Percentiles rank a stretch among this genome's conserved stretches.
Evolutionary conservation across 2,888 invertebrate species (phyloP).

Genomic region (Panzeria rudis): DNA sequence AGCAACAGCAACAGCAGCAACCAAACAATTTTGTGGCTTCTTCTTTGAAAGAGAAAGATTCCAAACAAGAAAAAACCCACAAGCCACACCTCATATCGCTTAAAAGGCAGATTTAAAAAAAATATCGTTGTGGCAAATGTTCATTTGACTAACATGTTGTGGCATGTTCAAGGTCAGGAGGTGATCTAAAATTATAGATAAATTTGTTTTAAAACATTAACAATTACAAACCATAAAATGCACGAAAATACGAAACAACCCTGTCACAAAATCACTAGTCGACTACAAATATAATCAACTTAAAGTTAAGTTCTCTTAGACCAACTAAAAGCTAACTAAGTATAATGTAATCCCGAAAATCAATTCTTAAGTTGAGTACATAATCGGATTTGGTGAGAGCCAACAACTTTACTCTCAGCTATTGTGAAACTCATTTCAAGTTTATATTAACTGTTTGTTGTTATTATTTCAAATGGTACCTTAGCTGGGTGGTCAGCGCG

Average conservation of each 20-base stretch:
- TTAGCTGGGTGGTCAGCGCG: too few species aligned
- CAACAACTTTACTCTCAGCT: too few species aligned
- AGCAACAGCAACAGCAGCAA: constrained; percentile 32
- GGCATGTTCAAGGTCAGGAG: constrained; percentile 70
- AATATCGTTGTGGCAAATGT: constrained; percentile 30
- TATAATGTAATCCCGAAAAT: too few species aligned
- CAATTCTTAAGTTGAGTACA: too few species aligned
- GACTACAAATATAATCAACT: too few species aligned
- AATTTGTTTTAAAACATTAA: constrained; percentile 51
- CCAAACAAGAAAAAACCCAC: constrained; percentile 35
- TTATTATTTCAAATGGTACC: too few species aligned
- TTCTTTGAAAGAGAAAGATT: constrained; percentile 26
- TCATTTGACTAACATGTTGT: constrained; percentile 64
- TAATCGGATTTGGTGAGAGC: too few species aligned
- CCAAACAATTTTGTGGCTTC: constrained; percentile 33
- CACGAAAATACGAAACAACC: neutral
- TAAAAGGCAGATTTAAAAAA: constrained; percentile 26
- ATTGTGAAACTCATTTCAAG: too few species aligned
- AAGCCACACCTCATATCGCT: constrained; percentile 66
- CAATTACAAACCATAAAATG: constrained; percentile 28
- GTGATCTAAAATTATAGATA: constrained; percentile 70
- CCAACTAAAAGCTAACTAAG: too few species aligned
- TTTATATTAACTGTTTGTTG: too few species aligned
- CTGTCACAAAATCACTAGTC: too few species aligned
- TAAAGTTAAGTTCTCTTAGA: too few species aligned